Conservation (phyloP, 2,888 invertebrate genomes). For the Muschampia plurimacula region DNA sequence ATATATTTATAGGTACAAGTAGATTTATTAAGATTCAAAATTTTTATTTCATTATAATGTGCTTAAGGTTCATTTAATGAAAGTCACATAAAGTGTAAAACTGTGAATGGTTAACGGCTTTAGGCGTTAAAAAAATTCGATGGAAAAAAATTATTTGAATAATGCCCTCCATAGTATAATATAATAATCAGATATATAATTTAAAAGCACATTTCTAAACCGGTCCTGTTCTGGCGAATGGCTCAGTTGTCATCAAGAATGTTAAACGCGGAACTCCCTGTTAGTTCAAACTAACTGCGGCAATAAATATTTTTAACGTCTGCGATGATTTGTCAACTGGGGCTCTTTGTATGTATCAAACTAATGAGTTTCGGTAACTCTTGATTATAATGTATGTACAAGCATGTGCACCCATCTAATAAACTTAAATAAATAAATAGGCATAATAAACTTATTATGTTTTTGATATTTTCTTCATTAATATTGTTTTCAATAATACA, state of each 20-base stretch:
- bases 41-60: too few species aligned
- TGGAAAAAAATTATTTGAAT: not conserved
- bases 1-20: too few species aligned
- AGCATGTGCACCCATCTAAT: not conserved
- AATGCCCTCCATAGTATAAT: too few species aligned
- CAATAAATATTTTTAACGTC: slow-evolving; percentile 79
- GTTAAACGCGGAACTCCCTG: slow-evolving; percentile 76
- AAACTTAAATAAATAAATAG: too few species aligned
- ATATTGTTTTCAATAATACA: too few species aligned
- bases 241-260: slow-evolving; percentile 82
- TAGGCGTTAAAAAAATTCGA: too few species aligned
- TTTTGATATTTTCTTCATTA: too few species aligned
- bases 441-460: too few species aligned
- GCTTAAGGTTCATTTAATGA: too few species aligned
- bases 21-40: too few species aligned
- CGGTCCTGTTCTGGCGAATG: slow-evolving; percentile 69
- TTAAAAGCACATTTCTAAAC: not conserved
- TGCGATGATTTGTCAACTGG: slow-evolving; percentile 63
- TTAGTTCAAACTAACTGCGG: slow-evolving; percentile 77
- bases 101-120: too few species aligned
- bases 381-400: not conserved
- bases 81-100: too few species aligned
- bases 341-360: not conserved
- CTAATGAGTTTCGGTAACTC: not conserved
- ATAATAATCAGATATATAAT: not conserved